Evolutionary conservation across 2,797 vertebrate species (phyloP).

Genomic region (Tadarida brasiliensis): DNA sequence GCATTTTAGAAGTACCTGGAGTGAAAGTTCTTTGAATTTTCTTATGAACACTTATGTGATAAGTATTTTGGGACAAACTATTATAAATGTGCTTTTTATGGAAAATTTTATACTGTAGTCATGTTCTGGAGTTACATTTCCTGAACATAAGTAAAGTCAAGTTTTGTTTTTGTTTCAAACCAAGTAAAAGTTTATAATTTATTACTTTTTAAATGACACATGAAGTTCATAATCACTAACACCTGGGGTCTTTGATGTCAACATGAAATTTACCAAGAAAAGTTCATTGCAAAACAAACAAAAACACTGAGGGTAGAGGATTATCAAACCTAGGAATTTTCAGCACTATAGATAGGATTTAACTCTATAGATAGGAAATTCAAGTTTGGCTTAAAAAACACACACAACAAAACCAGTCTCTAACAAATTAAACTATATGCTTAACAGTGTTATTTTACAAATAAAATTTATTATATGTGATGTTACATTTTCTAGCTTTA

Average conservation of each 20-base stretch:
- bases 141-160: background rate
- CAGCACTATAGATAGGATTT: background rate
- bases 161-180: background rate
- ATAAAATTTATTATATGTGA: background rate
- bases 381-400: background rate
- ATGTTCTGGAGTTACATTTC: background rate
- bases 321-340: background rate
- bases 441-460: background rate
- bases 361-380: background rate
- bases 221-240: slow-evolving; percentile 41
- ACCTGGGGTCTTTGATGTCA: background rate
- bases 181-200: background rate
- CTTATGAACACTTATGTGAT: background rate
- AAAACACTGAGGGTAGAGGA: background rate
- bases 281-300: background rate
- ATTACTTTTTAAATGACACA: slow-evolving; percentile 11
- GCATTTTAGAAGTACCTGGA: background rate
- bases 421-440: background rate
- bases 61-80: background rate
- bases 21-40: background rate
- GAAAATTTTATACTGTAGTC: background rate
- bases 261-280: slow-evolving; percentile 39
- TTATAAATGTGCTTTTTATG: background rate
- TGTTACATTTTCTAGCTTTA: background rate
- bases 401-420: background rate